These are phyloP conservation scores for Pseudolaguvia tuberculata DNA, from an alignment of 2,113 vertebrate genomes.

Conservation along the genomic window DNA sequence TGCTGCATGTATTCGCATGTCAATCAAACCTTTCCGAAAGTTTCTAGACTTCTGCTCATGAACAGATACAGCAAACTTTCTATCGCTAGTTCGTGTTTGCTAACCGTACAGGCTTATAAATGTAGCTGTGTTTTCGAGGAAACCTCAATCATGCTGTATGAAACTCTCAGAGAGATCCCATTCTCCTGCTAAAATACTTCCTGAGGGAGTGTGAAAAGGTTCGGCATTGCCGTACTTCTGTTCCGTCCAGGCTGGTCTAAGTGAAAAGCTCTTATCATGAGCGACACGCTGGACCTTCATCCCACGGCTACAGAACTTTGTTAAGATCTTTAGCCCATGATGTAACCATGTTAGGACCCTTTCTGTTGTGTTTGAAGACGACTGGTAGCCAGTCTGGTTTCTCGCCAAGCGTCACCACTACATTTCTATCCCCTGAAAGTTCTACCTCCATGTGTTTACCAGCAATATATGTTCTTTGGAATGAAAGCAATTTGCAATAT, in stretches of 20 bases:
- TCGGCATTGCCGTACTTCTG: not conserved
- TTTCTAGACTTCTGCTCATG: not conserved
- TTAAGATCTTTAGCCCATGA: not conserved
- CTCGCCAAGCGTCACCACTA: no score
- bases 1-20: conserved; percentile 5
- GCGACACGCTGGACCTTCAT: no score
- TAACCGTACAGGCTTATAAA: not conserved
- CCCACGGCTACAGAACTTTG: not conserved
- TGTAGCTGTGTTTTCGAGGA: no score
- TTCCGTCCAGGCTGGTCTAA: not conserved
- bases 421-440: conserved; percentile 38
- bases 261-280: not conserved
- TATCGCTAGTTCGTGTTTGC: not conserved
- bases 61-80: not conserved
- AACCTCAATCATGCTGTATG: not conserved
- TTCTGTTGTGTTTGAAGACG: no score
- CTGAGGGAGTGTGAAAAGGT: not conserved
- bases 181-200: not conserved
- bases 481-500: conserved; percentile 47
- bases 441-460: conserved; percentile 46
- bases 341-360: no score
- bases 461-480: conserved; percentile 52
- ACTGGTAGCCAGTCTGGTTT: no score
- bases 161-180: not conserved
- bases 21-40: not conserved